These are phyloP conservation scores for Lamprologus speciosus DNA, from an alignment of 2,113 vertebrate genomes.

Conservation along the genomic window DNA sequence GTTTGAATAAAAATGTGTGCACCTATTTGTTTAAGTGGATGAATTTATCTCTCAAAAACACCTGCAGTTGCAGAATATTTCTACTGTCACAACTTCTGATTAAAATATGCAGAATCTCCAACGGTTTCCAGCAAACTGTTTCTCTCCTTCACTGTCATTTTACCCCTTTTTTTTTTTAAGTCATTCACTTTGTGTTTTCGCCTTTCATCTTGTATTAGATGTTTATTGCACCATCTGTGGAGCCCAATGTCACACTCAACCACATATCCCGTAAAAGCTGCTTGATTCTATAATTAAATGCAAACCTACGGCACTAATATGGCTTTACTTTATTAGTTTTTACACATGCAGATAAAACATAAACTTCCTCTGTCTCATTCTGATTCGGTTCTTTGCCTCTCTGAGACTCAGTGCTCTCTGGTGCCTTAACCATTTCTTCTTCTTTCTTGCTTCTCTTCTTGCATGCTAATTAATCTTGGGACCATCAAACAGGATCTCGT, in stretches of 20 bases:
- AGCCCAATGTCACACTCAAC: not conserved
- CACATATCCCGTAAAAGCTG: not conserved
- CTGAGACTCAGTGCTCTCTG: not conserved
- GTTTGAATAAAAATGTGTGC: not conserved
- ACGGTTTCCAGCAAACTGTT: not conserved
- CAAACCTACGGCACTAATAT: not conserved
- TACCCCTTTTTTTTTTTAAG: not conserved
- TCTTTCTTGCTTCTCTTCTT: conserved; percentile 7
- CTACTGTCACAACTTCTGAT: not conserved
- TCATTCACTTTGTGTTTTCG: not conserved
- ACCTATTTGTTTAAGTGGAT: not conserved
- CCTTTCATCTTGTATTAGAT: not conserved
- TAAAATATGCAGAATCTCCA: not conserved
- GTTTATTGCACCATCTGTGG: not conserved
- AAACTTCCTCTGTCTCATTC: not conserved
- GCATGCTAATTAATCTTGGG: conserved; percentile 13
- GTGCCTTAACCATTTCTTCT: not conserved
- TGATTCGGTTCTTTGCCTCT: not conserved
- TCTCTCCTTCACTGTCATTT: not conserved
- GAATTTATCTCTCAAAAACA: not conserved
- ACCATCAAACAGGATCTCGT: conserved; percentile 80
- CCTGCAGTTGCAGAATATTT: not conserved
- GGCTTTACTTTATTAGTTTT: not conserved
- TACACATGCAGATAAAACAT: not conserved
- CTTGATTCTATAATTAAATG: not conserved